Evolutionary conservation across 2,797 vertebrate genomes (phyloP).

Genomic region (Coregonus sp.): DNA sequence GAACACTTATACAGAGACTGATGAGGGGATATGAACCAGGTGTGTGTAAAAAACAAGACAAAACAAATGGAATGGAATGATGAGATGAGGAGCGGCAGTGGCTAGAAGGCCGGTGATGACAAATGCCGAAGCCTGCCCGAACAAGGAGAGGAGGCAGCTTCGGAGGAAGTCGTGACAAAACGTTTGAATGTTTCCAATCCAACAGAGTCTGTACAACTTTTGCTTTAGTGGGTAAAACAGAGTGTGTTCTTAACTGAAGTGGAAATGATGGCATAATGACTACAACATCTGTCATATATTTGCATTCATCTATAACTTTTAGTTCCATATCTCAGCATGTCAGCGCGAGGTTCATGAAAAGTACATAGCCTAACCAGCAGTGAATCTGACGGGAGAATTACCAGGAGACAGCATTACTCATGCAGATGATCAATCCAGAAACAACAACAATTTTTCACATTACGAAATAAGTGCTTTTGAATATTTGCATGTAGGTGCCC

Average conservation of each 20-base stretch:
- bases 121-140: too few relatives aligned
- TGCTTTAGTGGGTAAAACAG: conserved; percentile 24
- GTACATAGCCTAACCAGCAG: conserved; percentile 6
- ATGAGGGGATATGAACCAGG: too few relatives aligned
- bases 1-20: too few relatives aligned
- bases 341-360: background rate
- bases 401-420: conserved; percentile 44
- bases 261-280: conserved; percentile 9
- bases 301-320: background rate
- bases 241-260: conserved; percentile 11
- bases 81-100: too few relatives aligned
- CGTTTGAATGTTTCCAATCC: conserved; percentile 53
- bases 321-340: background rate
- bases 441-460: conserved; percentile 65
- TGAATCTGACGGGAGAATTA: conserved; percentile 41
- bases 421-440: conserved; percentile 56
- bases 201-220: conserved; percentile 26
- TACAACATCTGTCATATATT: conserved; percentile 17
- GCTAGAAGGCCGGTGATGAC: too few relatives aligned
- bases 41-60: too few relatives aligned
- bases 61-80: too few relatives aligned
- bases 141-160: too few relatives aligned
- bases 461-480: conserved; percentile 66
- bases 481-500: conserved; percentile 69
- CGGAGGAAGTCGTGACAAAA: conserved; percentile 15